Conservation (phyloP, 1,140 invertebrate genomes). For the Drosophila fuyamai region DNA sequence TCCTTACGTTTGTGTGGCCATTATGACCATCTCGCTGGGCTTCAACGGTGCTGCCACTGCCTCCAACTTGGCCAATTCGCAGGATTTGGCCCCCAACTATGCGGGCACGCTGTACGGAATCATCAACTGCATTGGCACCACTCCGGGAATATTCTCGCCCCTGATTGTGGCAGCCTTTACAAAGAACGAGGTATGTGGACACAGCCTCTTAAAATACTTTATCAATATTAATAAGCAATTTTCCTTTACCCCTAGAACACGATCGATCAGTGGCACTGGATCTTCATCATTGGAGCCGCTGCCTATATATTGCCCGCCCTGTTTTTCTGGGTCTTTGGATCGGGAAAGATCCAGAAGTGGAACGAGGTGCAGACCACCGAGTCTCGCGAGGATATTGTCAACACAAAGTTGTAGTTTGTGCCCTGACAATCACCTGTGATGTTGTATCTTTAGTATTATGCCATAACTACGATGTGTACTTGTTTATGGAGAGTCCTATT, state of each 20-base stretch:
- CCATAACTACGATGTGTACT: conserved; percentile 55
- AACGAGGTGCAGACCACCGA: conserved; percentile 85
- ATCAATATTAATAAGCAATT: neutral
- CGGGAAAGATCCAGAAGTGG: conserved; percentile 88
- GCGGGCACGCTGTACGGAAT: conserved; percentile 91
- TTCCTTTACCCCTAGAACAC: conserved; percentile 87
- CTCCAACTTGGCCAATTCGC: conserved; percentile 93
- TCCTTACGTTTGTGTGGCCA: conserved; percentile 86
- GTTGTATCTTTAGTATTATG: conserved; percentile 66
- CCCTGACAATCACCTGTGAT: conserved; percentile 58
- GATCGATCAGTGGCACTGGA: conserved; percentile 90
- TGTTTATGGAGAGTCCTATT: conserved; percentile 68
- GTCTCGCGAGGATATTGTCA: conserved; percentile 69
- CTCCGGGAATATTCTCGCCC: conserved; percentile 90
- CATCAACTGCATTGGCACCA: conserved; percentile 90
- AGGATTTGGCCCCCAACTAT: conserved; percentile 89
- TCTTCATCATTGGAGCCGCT: conserved; percentile 90
- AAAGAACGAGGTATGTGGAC: conserved; percentile 86
- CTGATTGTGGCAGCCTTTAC: conserved; percentile 89
- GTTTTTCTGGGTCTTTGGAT: conserved; percentile 89
- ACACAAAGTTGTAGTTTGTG: conserved; percentile 81
- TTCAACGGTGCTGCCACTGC: conserved; percentile 93
- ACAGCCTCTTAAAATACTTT: conserved; percentile 3
- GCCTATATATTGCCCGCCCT: conserved; percentile 89
- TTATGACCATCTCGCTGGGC: conserved; percentile 91